A percentile compares a stretch with the other conserved stretches of the same genome.
Conservation (phyloP, 2,113 vertebrate genomes). For the Cebidichthys violaceus region DNA sequence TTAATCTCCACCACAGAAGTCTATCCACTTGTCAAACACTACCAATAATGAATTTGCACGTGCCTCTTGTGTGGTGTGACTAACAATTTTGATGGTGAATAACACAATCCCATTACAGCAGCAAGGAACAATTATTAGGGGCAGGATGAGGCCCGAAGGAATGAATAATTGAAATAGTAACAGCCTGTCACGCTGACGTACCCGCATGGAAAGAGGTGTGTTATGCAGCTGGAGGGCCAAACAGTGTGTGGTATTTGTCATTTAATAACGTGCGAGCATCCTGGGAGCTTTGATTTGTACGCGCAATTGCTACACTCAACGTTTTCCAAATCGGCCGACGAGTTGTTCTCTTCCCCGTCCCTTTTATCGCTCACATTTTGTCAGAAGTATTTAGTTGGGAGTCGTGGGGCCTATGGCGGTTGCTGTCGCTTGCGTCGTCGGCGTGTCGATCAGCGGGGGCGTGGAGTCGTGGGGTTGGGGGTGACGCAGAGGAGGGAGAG, state of each 20-base stretch:
- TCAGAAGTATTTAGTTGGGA: constrained; percentile 21
- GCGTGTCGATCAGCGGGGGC: constrained; percentile 42
- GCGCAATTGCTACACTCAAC: constrained; percentile 16
- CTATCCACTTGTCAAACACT: constrained; percentile 27
- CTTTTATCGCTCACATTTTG: constrained; percentile 17
- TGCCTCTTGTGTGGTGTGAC: constrained; percentile 45
- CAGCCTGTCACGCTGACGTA: constrained; percentile 44
- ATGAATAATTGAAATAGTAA: constrained; percentile 49
- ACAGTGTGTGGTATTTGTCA: constrained; percentile 22
- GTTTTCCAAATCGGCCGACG: constrained; percentile 28
- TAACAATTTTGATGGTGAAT: constrained; percentile 52
- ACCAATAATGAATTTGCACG: constrained; percentile 41
- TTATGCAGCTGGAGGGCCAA: constrained; percentile 9
- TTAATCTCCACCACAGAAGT: constrained; percentile 32
- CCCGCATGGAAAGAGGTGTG: constrained; percentile 26
- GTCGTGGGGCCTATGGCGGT: constrained; percentile 46
- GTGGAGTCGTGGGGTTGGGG: constrained; percentile 46
- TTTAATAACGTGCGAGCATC: constrained; percentile 28
- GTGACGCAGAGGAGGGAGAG: constrained; percentile 58
- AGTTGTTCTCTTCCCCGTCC: constrained; percentile 31
- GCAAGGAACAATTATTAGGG: constrained; percentile 37
- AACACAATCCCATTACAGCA: constrained; percentile 53
- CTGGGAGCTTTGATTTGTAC: constrained; percentile 13
- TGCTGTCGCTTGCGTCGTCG: constrained; percentile 47
- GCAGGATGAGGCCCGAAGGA: constrained; percentile 35